Evolutionary conservation across 2,113 vertebrate species (phyloP), one percentile per base, ranked within the genome.

Genomic region (Theristicus caerulescens): DNA sequence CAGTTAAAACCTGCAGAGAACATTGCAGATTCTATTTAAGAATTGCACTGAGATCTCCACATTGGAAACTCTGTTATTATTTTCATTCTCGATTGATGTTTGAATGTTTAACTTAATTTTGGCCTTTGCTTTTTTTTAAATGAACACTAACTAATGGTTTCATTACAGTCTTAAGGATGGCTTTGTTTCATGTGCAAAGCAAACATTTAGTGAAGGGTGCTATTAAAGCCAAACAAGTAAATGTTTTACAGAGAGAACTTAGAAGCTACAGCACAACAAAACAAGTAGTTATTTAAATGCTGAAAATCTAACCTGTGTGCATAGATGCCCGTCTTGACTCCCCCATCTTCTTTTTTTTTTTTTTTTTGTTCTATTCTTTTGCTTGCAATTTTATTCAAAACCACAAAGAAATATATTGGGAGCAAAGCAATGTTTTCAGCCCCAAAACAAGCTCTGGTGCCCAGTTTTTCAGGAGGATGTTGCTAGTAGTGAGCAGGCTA

Each of bases 171-270:
- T 81, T 95, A 82, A 90, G 91, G 93, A 90, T 86, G 93, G 86
- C 67, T 95, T 90, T 93, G 82, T 94, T 81, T 94, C 91, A 85
- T 16, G 51, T 31, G 86, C 89, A 95, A 87, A 96, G 66, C 91
- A 95, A 97, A 94, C 83, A 89, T 58, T 65, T 17, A 79, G 62
- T 1, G 2, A 77, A 64, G 74, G 62, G 24, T 38, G 34, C 0
- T 3, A 93, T 86, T 91, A 83, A 81, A 89, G 67, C 51, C 90
- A 77, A 73, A 70, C 51, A 91, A 82, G 82, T 91, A 94, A 95
- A 93, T 85, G 85, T 93, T 96, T 94, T 74, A 94, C 93, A 94
- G 89, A 95, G 66, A 82, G 32, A 52, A 66, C 54, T 94, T 49
- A 93, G 91, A 87, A 91, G 32, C 58, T 65, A 70, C 15, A 73